Conservation (phyloP, 2,888 invertebrate genomes). For the Stictocephala bisonia region DNA sequence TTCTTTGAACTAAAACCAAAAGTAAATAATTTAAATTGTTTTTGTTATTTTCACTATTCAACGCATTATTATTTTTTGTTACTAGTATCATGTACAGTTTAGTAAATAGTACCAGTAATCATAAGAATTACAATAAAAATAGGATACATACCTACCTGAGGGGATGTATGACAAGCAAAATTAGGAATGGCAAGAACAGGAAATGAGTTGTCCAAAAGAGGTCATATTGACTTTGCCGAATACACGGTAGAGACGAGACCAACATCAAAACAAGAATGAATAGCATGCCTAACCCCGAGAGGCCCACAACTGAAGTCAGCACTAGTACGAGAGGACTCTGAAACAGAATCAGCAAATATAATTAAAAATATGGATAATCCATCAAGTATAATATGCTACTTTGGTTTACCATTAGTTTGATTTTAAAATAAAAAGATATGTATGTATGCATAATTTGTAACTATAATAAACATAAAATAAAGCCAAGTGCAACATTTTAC, state of each 20-base stretch:
- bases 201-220: slow-evolving; percentile 70
- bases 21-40: too few relatives aligned
- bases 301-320: slow-evolving; percentile 59
- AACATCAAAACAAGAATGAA: slow-evolving; percentile 66
- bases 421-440: too few relatives aligned
- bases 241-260: slow-evolving; percentile 65
- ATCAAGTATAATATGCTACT: background rate
- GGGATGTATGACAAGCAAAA: slow-evolving; percentile 68
- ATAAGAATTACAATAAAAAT: too few relatives aligned
- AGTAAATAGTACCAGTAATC: too few relatives aligned
- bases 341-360: background rate
- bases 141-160: slow-evolving; percentile 65
- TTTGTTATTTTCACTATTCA: too few relatives aligned
- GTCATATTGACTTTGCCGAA: slow-evolving; percentile 67
- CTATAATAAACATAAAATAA: too few relatives aligned
- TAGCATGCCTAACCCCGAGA: slow-evolving; percentile 68
- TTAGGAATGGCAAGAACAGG: slow-evolving; percentile 67
- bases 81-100: too few relatives aligned
- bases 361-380: background rate
- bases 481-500: too few relatives aligned
- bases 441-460: too few relatives aligned
- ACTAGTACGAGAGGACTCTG: slow-evolving; percentile 33
- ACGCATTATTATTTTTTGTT: too few relatives aligned
- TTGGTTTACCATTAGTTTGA: background rate
- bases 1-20: too few relatives aligned